Percentiles rank a stretch among this genome's conserved stretches.
phyloP scores from a whole-genome alignment of 1,140 invertebrate genomes.

The Halictus rubicundus region DNA sequence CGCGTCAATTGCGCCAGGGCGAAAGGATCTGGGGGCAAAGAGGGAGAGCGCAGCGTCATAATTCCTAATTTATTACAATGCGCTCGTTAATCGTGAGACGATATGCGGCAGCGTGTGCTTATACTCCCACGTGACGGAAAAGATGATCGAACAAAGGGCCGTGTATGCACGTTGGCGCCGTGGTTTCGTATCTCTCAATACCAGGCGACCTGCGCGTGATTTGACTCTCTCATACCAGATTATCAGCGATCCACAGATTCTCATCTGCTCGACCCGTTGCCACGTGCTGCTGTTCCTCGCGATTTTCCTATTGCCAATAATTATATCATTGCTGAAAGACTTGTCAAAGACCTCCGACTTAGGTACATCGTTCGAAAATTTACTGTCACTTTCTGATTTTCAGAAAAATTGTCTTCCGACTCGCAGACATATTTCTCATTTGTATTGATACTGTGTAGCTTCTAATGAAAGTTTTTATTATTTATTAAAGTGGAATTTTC shows the following conservation, averaged over 20 bases:
- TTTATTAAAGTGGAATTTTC: too few species aligned
- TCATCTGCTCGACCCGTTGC: too few species aligned
- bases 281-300: too few species aligned
- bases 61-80: slow-evolving; percentile 41
- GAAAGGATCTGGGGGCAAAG: slow-evolving; percentile 10
- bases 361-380: too few species aligned
- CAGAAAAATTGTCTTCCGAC: too few species aligned
- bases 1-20: background rate
- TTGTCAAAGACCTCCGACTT: too few species aligned
- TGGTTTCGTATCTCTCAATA: slow-evolving; percentile 24
- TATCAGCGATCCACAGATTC: slow-evolving; percentile 6
- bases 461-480: too few species aligned
- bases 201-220: slow-evolving; percentile 47
- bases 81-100: slow-evolving; percentile 46
- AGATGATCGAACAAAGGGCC: slow-evolving; percentile 43
- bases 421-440: too few species aligned
- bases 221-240: slow-evolving; percentile 27
- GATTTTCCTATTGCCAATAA: too few species aligned
- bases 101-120: slow-evolving; percentile 42
- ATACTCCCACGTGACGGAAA: slow-evolving; percentile 26
- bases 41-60: slow-evolving; percentile 8
- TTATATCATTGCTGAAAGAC: too few species aligned
- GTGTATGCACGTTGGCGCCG: background rate
- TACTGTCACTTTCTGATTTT: too few species aligned
- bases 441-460: too few species aligned